Base-by-base conservation (phyloP, 2,113 vertebrate species). In the Xiphophorus couchianus region DNA sequence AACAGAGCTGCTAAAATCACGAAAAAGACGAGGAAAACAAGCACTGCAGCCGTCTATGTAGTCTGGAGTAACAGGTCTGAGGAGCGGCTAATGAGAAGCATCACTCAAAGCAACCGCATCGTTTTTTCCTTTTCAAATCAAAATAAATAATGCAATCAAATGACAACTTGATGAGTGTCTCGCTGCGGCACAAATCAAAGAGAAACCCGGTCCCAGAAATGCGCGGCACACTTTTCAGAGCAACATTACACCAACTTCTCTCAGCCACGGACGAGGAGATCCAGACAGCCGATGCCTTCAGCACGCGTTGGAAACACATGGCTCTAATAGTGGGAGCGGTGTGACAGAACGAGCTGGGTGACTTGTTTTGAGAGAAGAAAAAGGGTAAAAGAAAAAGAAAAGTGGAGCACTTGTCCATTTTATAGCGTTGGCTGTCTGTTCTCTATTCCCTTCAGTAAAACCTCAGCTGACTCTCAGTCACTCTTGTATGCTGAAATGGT, bases 141-240 rank as follows among this genome's bases (percentile, higher is more conserved):
- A 77, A 84, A 78, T 28, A 66, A 80, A 77, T 68, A 3, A 74
- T 42, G 81, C 76, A 85, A 84, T 89, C 84, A 91, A 82, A 81
- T 73, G 65, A 78, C 60, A 76, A 64, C 76, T 86, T 87, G 76
- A 85, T 82, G 80, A 88, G 80, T 2, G 0, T 29, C 70, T 75
- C 60, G 28, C 33, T 78, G 85, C 61, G 54, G 75, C 58, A 69
- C 74, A 73, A 82, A 84, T 83, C 63, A 88, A 44, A 29, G 42
- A 39, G 69, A 31, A 73, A 72, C 64, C 35, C 48, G 58, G 25
- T 27, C 17, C 65, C 11, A 60, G 44, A 58, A 17, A 62, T 39
- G 74, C 19, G 30, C 30, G 25, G 73, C 64, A 8, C 42, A 66
- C 48, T 67, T 37, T 54, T 65, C 19, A 15, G 13, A 69, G 71